Percentiles rank a stretch among this genome's conserved stretches.
phyloP scores from a whole-genome alignment of 2,888 invertebrate species.

The Aporophyla lueneburgensis region DNA sequence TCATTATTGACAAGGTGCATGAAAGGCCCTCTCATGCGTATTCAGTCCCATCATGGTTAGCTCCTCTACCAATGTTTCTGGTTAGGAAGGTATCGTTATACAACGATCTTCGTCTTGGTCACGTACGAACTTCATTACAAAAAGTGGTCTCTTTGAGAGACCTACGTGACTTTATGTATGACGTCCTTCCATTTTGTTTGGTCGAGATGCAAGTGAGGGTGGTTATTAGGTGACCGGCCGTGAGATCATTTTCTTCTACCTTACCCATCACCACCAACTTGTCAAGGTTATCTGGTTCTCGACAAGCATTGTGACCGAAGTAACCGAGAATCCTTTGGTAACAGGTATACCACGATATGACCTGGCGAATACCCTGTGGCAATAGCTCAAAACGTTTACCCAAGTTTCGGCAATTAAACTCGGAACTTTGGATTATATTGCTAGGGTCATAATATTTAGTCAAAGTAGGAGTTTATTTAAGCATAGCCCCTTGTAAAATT shows the following conservation, averaged over 20 bases:
- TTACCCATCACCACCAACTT: no score
- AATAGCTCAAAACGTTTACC: not conserved
- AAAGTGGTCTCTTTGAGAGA: not conserved
- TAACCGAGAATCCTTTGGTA: not conserved
- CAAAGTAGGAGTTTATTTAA: conserved; percentile 21
- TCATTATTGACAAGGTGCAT: not conserved
- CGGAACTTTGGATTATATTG: not conserved
- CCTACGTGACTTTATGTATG: no score
- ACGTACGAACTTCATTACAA: not conserved
- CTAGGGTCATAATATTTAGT: not conserved
- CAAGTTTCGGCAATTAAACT: not conserved
- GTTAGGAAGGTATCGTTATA: not conserved
- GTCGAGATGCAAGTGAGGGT: not conserved
- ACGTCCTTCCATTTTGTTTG: no score
- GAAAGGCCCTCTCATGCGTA: not conserved
- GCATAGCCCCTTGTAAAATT: conserved; percentile 2
- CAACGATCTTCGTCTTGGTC: not conserved
- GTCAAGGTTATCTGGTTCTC: not conserved
- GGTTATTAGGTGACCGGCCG: not conserved
- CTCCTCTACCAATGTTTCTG: not conserved
- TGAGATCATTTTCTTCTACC: not conserved
- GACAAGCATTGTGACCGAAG: no score
- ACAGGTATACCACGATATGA: not conserved
- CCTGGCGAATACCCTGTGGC: not conserved
- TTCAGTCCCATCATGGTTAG: not conserved